A percentile compares a stretch with the other conserved stretches of the same genome.
Evolutionary conservation across 2,888 invertebrate species (phyloP).

Genomic region (Xestoiulus laeticollis): DNA sequence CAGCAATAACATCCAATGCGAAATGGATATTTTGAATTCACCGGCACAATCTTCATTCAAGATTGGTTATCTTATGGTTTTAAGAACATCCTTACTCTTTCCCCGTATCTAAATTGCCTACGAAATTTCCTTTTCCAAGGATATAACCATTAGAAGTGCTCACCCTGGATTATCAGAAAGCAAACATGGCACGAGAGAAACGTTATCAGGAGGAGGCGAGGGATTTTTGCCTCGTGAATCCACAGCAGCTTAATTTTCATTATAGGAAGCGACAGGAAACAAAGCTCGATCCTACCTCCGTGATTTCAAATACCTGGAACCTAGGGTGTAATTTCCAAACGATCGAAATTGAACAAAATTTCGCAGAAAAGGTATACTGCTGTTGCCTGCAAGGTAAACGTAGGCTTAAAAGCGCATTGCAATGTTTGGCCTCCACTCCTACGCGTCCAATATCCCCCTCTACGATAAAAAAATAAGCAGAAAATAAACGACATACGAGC

Average conservation of each 20-base stretch:
- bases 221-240: neutral
- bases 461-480: neutral
- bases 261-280: neutral
- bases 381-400: neutral
- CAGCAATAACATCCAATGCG: no score
- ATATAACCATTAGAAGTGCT: neutral
- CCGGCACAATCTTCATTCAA: no score
- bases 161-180: neutral
- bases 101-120: no score
- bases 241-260: neutral
- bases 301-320: neutral
- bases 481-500: slow-evolving; percentile 6
- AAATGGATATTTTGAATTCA: no score
- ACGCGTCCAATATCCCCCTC: neutral
- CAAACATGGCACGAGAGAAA: neutral
- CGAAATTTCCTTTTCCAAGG: no score
- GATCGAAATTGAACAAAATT: neutral
- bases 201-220: neutral
- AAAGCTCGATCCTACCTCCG: neutral
- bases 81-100: no score
- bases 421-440: slow-evolving; percentile 18
- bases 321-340: neutral
- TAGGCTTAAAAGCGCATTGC: slow-evolving; percentile 7
- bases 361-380: neutral
- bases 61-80: no score